Percentiles rank a stretch among this genome's conserved stretches.
phyloP scores from a whole-genome alignment of 2,797 vertebrate species.

The Galagoides demidoff region DNA sequence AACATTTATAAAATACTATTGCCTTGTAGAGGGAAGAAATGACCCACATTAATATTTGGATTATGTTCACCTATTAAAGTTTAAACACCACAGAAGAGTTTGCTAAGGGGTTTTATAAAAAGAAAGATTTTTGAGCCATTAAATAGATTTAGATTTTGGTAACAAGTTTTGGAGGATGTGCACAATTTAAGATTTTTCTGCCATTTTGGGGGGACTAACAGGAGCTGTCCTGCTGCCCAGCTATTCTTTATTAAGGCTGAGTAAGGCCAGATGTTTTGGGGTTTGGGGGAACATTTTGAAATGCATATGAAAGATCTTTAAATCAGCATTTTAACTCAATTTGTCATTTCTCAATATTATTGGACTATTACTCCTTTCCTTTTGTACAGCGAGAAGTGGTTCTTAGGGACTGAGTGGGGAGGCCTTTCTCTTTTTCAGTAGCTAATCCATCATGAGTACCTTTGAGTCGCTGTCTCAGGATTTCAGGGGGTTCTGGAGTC shows the following conservation, averaged over 20 bases:
- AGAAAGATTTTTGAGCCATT: slow-evolving; percentile 7
- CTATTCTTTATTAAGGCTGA: slow-evolving; percentile 59
- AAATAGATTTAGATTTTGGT: slow-evolving; percentile 1
- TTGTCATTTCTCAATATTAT: slow-evolving; percentile 22
- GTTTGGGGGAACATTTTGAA: slow-evolving; percentile 41
- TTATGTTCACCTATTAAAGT: neutral
- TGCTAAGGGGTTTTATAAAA: neutral
- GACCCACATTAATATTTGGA: neutral
- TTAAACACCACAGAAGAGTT: neutral
- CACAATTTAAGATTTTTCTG: slow-evolving; percentile 53
- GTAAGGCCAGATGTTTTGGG: slow-evolving; percentile 34
- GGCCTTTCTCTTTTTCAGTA: neutral
- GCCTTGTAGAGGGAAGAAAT: neutral
- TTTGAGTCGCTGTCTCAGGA: neutral
- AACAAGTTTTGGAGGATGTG: neutral
- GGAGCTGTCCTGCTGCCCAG: neutral
- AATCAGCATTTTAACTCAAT: slow-evolving; percentile 29
- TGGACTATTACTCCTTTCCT: neutral
- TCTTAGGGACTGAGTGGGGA: neutral
- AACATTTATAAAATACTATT: neutral
- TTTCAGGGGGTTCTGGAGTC: too few relatives aligned
- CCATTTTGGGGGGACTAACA: slow-evolving; percentile 21
- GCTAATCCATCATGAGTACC: neutral
- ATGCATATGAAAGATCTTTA: neutral
- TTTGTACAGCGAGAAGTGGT: neutral